These are phyloP conservation scores for Lateolabrax maculatus DNA, from an alignment of 2,797 vertebrate species.

Conservation along the genomic window DNA sequence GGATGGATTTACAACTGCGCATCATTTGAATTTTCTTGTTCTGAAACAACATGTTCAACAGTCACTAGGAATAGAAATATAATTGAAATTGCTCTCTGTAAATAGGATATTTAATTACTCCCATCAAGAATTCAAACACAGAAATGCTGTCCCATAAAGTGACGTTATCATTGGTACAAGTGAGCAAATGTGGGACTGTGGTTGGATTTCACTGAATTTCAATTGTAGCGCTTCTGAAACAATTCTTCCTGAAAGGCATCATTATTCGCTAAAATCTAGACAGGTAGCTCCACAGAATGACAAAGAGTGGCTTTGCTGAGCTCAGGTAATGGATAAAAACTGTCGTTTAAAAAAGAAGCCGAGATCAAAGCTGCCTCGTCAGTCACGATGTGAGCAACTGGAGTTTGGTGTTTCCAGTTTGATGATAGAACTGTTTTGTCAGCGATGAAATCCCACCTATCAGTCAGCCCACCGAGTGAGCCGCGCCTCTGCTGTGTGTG, in stretches of 20 bases:
- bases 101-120: constrained; percentile 6
- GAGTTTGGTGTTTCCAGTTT: constrained; percentile 43
- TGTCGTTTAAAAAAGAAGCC: constrained; percentile 37
- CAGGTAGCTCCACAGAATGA: constrained; percentile 42
- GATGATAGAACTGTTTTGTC: constrained; percentile 59
- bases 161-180: neutral
- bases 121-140: neutral
- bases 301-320: constrained; percentile 45
- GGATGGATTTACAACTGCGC: neutral
- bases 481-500: constrained; percentile 20
- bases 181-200: neutral
- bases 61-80: neutral
- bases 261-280: constrained; percentile 46
- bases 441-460: constrained; percentile 57
- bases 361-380: constrained; percentile 57
- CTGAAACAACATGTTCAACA: neutral
- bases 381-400: constrained; percentile 42
- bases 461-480: constrained; percentile 47
- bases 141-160: neutral
- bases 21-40: neutral
- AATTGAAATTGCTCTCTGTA: too few species aligned
- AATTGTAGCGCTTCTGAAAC: constrained; percentile 31
- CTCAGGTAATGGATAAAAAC: constrained; percentile 57
- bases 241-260: constrained; percentile 42
- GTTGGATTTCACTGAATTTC: constrained; percentile 16